phyloP scores from a whole-genome alignment of 2,797 vertebrate species.

The Acipenser transmontanus region DNA sequence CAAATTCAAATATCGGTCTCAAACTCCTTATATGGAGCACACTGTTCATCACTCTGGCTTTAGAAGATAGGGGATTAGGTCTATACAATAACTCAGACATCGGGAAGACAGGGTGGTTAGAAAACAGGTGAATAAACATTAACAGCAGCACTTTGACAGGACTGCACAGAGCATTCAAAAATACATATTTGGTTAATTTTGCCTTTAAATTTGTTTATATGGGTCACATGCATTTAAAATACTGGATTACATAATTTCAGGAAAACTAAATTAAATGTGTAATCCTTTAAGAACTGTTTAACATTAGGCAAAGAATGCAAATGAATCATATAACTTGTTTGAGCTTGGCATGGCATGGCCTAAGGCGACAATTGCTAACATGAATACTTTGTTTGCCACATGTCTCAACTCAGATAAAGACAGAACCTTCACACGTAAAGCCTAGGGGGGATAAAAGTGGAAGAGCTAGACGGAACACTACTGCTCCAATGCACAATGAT shows the following conservation, averaged over 20 bases:
- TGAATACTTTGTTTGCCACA: background rate
- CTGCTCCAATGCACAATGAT: background rate
- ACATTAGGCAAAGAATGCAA: too few relatives aligned
- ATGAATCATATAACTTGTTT: too few relatives aligned
- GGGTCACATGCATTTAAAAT: background rate
- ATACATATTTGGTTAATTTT: background rate
- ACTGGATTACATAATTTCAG: background rate
- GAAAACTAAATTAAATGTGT: background rate
- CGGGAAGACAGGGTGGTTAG: too few relatives aligned
- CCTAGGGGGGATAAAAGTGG: background rate
- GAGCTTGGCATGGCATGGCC: too few relatives aligned
- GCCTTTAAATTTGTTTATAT: background rate
- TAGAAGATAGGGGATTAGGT: constrained; percentile 26
- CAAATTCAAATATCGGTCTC: constrained; percentile 49
- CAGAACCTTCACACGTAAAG: constrained; percentile 52
- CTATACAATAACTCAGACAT: constrained; percentile 3
- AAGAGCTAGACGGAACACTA: background rate
- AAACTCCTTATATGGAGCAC: constrained; percentile 12
- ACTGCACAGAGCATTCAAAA: background rate
- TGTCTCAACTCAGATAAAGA: constrained; percentile 45
- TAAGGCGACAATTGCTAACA: background rate
- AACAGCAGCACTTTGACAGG: background rate
- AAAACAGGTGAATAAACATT: background rate
- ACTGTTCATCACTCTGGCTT: constrained; percentile 13
- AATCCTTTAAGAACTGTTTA: background rate